Conservation (phyloP, 2,888 invertebrate species). For the Ceratothoa steindachneri region DNA sequence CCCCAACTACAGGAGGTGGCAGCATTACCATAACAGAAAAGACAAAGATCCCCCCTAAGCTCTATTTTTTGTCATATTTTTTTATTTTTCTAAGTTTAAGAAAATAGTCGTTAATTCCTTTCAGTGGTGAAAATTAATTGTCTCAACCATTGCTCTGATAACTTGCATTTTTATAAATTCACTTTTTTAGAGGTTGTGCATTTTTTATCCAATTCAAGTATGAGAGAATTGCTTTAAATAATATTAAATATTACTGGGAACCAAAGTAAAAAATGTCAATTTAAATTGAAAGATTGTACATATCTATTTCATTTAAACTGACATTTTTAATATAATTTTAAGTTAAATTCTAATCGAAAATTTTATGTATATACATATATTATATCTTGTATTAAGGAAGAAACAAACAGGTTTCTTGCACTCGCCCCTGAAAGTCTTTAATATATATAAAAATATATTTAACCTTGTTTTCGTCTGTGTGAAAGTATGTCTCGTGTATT, state of each 20-base stretch:
- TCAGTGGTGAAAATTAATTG: neutral
- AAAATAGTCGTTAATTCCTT: neutral
- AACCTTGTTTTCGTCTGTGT: too few species aligned
- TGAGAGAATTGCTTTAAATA: neutral
- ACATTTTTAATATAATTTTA: neutral
- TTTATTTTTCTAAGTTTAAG: neutral
- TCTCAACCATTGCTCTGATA: neutral
- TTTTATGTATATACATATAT: neutral
- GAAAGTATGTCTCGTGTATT: too few species aligned
- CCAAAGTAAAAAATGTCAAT: neutral
- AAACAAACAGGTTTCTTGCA: too few species aligned
- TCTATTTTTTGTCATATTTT: neutral
- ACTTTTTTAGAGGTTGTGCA: too few species aligned
- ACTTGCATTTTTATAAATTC: too few species aligned
- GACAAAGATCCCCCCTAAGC: too few species aligned
- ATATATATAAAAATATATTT: too few species aligned
- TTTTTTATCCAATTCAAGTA: neutral
- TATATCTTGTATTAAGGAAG: too few species aligned
- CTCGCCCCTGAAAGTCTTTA: too few species aligned
- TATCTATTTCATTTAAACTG: neutral
- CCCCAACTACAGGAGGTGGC: too few species aligned
- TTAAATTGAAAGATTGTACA: neutral
- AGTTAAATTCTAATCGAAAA: neutral
- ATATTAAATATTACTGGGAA: neutral
- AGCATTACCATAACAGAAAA: too few species aligned